phyloP scores from a whole-genome alignment of 64 coral and sea anemone species.

The Pocillopora damicornis region DNA sequence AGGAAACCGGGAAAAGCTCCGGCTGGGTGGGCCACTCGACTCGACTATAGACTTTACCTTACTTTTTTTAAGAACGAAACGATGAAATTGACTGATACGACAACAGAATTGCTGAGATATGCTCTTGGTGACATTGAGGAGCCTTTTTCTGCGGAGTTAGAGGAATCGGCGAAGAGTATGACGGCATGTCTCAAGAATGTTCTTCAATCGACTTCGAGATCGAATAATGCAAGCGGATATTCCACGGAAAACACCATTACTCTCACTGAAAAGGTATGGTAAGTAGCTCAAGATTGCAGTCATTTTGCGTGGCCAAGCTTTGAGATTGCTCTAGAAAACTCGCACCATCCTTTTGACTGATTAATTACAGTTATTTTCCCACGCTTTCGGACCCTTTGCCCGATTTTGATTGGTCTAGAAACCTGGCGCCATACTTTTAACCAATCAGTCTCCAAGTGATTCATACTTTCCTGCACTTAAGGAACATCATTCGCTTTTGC shows the following conservation, averaged over 20 bases:
- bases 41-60: neutral
- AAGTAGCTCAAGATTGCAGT: neutral
- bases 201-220: neutral
- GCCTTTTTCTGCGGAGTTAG: slow-evolving; percentile 5
- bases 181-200: neutral
- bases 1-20: too few species aligned
- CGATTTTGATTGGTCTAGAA: neutral
- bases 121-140: neutral
- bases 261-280: neutral
- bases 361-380: neutral
- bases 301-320: neutral
- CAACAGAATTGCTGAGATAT: neutral
- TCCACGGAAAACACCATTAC: neutral
- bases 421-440: neutral
- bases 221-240: neutral
- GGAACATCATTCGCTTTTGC: neutral
- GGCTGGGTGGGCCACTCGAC: too few species aligned
- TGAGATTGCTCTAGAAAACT: neutral
- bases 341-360: neutral
- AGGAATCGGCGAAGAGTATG: neutral
- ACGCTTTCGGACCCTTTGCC: too few species aligned
- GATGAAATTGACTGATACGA: neutral
- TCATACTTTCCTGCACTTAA: neutral
- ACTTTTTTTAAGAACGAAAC: neutral
- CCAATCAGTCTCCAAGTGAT: neutral